Evolutionary conservation across 2,113 vertebrate species (phyloP).

Genomic region (Hystrix cristata): DNA sequence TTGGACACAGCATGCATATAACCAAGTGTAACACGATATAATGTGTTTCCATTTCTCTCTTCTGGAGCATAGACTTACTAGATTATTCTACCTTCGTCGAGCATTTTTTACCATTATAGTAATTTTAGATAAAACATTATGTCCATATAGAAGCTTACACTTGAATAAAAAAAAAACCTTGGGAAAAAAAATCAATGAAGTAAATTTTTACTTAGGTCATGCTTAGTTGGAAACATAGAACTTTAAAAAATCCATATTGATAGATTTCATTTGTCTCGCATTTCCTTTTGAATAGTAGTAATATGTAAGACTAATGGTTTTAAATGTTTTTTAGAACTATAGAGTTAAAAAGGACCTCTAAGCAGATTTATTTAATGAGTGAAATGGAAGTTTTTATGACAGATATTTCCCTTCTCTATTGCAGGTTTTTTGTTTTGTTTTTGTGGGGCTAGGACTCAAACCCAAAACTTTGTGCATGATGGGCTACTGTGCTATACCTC

Average conservation of each 20-base stretch:
- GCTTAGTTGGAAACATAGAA: conserved; percentile 48
- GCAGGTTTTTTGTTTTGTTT: neutral
- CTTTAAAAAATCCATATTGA: conserved; percentile 23
- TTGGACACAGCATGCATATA: neutral
- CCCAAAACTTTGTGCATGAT: neutral
- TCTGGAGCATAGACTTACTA: neutral
- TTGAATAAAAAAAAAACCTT: conserved; percentile 34
- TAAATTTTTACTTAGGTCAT: conserved; percentile 26
- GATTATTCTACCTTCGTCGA: neutral
- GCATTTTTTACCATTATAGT: neutral
- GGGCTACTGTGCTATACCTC: neutral
- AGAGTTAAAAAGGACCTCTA: neutral
- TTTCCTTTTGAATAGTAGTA: conserved; percentile 38
- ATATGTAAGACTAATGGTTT: neutral
- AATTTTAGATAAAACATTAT: conserved; percentile 49
- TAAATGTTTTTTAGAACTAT: neutral
- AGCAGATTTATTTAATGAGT: neutral
- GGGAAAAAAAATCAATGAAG: conserved; percentile 41
- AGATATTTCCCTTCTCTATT: neutral
- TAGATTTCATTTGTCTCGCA: conserved; percentile 29
- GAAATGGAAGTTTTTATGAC: conserved; percentile 23
- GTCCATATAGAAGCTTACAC: conserved; percentile 3
- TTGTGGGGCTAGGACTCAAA: neutral
- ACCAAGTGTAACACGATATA: neutral
- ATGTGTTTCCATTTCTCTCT: neutral